phyloP scores from a whole-genome alignment of 2,888 invertebrate genomes.

The Phorcus lineatus region DNA sequence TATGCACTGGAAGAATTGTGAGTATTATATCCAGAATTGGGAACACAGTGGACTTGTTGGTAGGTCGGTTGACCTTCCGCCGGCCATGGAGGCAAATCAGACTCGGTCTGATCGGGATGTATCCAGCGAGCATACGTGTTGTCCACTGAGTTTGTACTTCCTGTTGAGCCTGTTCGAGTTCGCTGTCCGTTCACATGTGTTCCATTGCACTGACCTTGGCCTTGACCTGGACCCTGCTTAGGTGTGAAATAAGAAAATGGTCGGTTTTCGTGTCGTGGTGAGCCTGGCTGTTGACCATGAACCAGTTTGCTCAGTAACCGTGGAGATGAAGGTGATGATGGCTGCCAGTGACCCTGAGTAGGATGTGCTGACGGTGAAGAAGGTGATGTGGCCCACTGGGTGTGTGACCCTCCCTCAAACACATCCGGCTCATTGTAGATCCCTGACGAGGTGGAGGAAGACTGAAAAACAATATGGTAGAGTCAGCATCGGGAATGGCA shows the following conservation, averaged over 20 bases:
- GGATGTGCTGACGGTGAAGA: not conserved
- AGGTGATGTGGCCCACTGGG: no score
- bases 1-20: not conserved
- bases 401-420: not conserved
- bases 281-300: conserved; percentile 41
- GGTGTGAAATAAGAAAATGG: conserved; percentile 56
- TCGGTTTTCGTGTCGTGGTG: conserved; percentile 38
- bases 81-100: not conserved
- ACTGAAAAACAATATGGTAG: conserved; percentile 4
- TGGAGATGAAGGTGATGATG: conserved; percentile 39
- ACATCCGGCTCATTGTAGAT: conserved; percentile 32
- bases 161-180: conserved; percentile 4
- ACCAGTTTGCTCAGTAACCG: conserved; percentile 33
- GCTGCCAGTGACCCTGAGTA: conserved; percentile 17
- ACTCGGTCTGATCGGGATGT: not conserved
- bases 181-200: not conserved
- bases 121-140: conserved; percentile 13
- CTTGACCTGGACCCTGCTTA: not conserved
- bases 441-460: conserved; percentile 26
- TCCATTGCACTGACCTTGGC: not conserved
- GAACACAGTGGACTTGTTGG: conserved; percentile 9
- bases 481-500: not conserved
- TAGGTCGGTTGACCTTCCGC: not conserved
- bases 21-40: not conserved
- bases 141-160: not conserved